phyloP scores from a whole-genome alignment of 2,888 invertebrate genomes.

The Ischnura elegans region DNA sequence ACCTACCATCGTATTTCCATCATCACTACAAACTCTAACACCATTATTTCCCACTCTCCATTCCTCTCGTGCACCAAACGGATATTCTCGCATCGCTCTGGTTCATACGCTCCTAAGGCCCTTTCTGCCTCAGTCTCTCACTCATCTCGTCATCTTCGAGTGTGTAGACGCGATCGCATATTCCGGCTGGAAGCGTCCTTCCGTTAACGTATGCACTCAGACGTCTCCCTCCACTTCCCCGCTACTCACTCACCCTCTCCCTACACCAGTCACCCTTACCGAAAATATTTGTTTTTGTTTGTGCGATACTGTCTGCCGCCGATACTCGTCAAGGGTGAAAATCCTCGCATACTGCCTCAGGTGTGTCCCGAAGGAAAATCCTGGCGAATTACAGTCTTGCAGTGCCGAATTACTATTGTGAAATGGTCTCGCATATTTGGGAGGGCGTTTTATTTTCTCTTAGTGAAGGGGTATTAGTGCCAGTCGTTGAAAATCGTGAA shows the following conservation, averaged over 20 bases:
- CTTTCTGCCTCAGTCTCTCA: not conserved
- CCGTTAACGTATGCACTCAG: not conserved
- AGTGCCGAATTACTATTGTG: not conserved
- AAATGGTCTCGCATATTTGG: not conserved
- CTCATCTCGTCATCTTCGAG: constrained; percentile 12
- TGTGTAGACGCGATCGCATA: not conserved
- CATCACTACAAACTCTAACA: no score
- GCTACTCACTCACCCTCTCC: no score
- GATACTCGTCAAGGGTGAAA: not conserved
- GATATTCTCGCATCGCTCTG: not conserved
- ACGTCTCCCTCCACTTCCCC: not conserved
- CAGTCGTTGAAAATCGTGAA: no score
- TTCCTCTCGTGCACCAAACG: not conserved
- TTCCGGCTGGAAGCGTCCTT: not conserved
- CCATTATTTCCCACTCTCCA: no score
- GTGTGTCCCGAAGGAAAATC: not conserved
- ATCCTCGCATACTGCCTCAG: not conserved
- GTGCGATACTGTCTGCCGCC: not conserved
- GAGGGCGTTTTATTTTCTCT: no score
- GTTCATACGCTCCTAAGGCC: no score
- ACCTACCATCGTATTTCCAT: not conserved
- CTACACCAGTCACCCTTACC: not conserved
- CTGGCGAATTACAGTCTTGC: not conserved
- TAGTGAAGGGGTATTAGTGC: no score
- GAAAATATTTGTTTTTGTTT: not conserved